Conservation (phyloP, 2,888 invertebrate genomes). For the Danaus chrysippus region DNA sequence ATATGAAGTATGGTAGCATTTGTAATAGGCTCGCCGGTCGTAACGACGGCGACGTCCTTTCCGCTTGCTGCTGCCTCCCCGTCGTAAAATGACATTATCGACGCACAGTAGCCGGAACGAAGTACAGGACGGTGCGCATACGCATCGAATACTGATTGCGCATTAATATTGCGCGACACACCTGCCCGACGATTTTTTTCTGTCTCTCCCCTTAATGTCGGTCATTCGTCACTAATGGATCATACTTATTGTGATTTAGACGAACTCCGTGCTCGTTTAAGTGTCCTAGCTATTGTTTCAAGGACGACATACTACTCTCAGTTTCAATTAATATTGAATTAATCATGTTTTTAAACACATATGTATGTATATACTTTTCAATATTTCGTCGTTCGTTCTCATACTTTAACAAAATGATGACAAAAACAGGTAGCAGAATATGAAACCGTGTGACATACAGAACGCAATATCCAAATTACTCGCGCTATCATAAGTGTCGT, state of each 20-base stretch:
- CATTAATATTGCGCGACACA: conserved; percentile 77
- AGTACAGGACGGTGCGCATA: conserved; percentile 75
- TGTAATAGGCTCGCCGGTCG: conserved; percentile 73
- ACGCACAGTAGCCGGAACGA: conserved; percentile 79
- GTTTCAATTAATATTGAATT: conserved; percentile 33
- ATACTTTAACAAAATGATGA: conserved; percentile 20
- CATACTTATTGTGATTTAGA: conserved; percentile 73
- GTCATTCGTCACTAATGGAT: conserved; percentile 75
- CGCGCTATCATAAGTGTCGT: conserved; percentile 62
- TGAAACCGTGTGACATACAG: conserved; percentile 35
- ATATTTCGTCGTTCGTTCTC: conserved; percentile 4
- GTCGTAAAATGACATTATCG: conserved; percentile 79
- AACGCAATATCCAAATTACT: conserved; percentile 60
- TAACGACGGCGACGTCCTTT: conserved; percentile 78
- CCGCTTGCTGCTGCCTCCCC: conserved; percentile 62
- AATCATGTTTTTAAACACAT: neutral
- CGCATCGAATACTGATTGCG: conserved; percentile 75
- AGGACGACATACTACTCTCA: conserved; percentile 55
- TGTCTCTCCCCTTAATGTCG: conserved; percentile 76
- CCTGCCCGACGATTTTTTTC: conserved; percentile 74
- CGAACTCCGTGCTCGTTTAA: conserved; percentile 57
- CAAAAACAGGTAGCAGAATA: conserved; percentile 27
- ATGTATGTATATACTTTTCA: neutral
- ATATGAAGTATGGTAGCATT: conserved; percentile 71
- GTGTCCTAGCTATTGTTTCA: conserved; percentile 57